Evolutionary conservation across 2,113 vertebrate species (phyloP).

Genomic region (Lynx canadensis): DNA sequence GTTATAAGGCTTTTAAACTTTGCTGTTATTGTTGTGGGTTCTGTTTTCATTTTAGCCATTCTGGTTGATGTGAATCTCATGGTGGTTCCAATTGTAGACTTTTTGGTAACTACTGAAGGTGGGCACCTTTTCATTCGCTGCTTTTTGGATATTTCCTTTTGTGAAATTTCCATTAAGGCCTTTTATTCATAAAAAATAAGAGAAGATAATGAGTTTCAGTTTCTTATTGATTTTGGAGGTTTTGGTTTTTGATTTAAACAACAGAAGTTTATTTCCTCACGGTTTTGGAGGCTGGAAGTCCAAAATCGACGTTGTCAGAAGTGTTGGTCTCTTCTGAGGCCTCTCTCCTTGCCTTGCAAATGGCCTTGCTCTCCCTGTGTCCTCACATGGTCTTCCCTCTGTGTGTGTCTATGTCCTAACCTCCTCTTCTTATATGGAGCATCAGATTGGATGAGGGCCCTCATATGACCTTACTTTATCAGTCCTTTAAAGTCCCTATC

Average conservation of each 20-base stretch:
- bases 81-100: background rate
- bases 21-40: background rate
- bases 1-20: background rate
- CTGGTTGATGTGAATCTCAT: background rate
- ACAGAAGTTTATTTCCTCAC: background rate
- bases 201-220: background rate
- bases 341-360: background rate
- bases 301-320: background rate
- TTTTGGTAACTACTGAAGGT: background rate
- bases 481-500: background rate
- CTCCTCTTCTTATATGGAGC: background rate
- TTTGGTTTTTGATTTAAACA: background rate
- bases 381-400: background rate
- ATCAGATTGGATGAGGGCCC: background rate
- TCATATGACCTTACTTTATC: background rate
- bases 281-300: background rate
- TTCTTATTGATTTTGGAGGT: background rate
- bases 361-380: background rate
- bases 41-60: conserved; percentile 8
- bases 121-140: background rate
- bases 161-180: background rate
- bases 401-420: background rate
- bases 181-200: background rate
- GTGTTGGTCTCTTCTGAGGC: background rate
- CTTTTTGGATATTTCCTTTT: background rate